Percentiles rank a stretch among this genome's conserved stretches.
These are phyloP conservation scores for Thunnus thynnus DNA, from an alignment of 2,113 vertebrate genomes.

Conservation along the genomic window DNA sequence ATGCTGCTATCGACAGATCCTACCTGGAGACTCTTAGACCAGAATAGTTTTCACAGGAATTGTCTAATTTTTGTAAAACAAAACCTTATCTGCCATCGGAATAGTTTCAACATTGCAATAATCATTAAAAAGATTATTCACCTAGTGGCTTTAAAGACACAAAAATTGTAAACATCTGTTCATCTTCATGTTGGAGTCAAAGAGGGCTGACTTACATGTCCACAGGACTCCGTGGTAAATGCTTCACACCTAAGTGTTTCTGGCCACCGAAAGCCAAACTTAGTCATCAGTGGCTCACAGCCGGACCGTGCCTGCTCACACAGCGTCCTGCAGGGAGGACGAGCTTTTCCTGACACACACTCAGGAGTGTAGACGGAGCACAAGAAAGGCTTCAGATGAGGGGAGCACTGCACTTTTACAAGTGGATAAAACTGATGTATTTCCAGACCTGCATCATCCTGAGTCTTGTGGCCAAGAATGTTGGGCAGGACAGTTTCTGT, in stretches of 20 bases:
- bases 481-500: constrained; percentile 90
- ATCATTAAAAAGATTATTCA: too few relatives aligned
- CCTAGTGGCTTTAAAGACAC: too few relatives aligned
- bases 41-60: too few relatives aligned
- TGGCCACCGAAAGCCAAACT: constrained; percentile 88
- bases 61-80: too few relatives aligned
- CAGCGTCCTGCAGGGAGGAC: constrained; percentile 87
- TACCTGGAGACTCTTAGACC: too few relatives aligned
- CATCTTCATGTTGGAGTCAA: not conserved
- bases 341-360: constrained; percentile 88
- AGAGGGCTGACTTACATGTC: constrained; percentile 49
- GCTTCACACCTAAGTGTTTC: constrained; percentile 86
- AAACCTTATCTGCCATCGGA: too few relatives aligned
- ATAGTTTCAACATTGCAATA: too few relatives aligned
- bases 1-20: too few relatives aligned
- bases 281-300: constrained; percentile 90
- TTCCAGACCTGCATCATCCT: constrained; percentile 83
- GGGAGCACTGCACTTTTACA: constrained; percentile 87
- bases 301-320: constrained; percentile 89
- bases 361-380: constrained; percentile 91
- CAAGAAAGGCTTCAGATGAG: constrained; percentile 89
- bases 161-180: too few relatives aligned
- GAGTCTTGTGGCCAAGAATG: constrained; percentile 86
- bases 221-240: constrained; percentile 78
- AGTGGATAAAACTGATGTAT: constrained; percentile 83